Base-by-base conservation (phyloP, 2,888 invertebrate genomes). In the Cephus runcator region DNA sequence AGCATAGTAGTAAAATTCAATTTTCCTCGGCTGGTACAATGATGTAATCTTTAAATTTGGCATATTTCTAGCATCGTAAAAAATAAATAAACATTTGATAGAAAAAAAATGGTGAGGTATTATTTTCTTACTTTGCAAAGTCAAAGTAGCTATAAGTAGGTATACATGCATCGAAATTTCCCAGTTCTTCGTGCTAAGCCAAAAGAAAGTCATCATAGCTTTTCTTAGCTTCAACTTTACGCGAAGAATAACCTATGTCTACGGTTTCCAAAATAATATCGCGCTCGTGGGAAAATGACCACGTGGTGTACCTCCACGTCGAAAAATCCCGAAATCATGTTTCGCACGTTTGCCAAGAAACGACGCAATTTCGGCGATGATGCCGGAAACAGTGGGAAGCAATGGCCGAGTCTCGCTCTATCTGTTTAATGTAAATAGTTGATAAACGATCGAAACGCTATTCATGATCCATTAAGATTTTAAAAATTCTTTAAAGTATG, bases 341-440 rank as follows among this genome's bases (percentile, higher is more conserved):
- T 71, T 71, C 33, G 69, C 40, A 75, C 77, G 79, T 76, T 81
- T 87, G 88, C 88, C 88, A 88, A 88, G 79, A 81, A 75, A 79
- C 82, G 80, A 76, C 80, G 82, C 85, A 87, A 87, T 83, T 87
- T 83, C 84, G 85, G 86, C 85, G 85, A 80, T 86, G 87, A 87
- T 85, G 83, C 84, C 85, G 85, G 85, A 86, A 87, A 81, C 81
- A 69, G 71, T 31, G 71, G 71, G 31, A 34, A 31, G 31, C 71
- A 34, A 71, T 30, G 11, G 33, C 33, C 69, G 69, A 30, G 30
- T n/a, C 69, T 31, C 69, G 33, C 69, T 31, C 33, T 34, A 3
- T 71, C 71, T 33, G 71, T 3, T 12, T 6, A 2, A 56, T 56
- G 15, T 6, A 23, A 56, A 23, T 56, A 2, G 23, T 23, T 56